Conservation (phyloP, 2,797 vertebrate species). For the Lutjanus argentimaculatus region DNA sequence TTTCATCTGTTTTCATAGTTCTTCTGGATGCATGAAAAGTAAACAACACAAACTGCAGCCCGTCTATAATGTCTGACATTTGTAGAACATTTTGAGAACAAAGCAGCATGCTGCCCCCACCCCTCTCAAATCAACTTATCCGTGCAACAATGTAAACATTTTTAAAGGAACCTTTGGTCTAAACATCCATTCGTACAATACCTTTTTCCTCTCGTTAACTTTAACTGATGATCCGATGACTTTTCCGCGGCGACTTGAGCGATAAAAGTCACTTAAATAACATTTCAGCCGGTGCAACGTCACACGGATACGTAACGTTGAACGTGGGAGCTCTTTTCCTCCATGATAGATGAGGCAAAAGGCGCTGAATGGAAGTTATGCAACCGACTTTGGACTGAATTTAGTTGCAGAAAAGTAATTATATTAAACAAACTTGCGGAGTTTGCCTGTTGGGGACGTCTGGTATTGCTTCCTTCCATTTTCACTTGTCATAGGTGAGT, state of each 20-base stretch:
- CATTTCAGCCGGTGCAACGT: conserved; percentile 39
- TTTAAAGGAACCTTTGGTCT: not conserved
- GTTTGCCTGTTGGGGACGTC: not conserved
- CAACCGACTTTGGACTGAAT: not conserved
- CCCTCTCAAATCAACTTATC: not conserved
- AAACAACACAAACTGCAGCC: not conserved
- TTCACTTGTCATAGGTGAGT: fast-evolving
- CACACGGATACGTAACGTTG: conserved; percentile 43
- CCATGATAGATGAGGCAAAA: conserved; percentile 70
- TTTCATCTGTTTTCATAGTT: not conserved
- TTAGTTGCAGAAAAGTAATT: fast-evolving
- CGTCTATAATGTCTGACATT: not conserved
- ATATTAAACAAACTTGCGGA: fast-evolving
- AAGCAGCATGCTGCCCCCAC: not conserved
- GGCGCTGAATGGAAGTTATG: conserved; percentile 11
- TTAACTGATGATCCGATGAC: conserved; percentile 3
- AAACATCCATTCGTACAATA: conserved; percentile 5
- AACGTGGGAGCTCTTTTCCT: conserved; percentile 11
- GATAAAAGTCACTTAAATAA: conserved; percentile 67
- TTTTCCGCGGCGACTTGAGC: not conserved
- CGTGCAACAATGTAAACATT: not conserved
- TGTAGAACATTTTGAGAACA: not conserved
- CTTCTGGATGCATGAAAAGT: not conserved
- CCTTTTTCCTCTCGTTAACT: conserved; percentile 31
- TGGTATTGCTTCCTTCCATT: no score